A percentile compares a stretch with the other conserved stretches of the same genome.
Conservation (phyloP, 1,140 invertebrate species). For the Cydia fagiglandana region DNA sequence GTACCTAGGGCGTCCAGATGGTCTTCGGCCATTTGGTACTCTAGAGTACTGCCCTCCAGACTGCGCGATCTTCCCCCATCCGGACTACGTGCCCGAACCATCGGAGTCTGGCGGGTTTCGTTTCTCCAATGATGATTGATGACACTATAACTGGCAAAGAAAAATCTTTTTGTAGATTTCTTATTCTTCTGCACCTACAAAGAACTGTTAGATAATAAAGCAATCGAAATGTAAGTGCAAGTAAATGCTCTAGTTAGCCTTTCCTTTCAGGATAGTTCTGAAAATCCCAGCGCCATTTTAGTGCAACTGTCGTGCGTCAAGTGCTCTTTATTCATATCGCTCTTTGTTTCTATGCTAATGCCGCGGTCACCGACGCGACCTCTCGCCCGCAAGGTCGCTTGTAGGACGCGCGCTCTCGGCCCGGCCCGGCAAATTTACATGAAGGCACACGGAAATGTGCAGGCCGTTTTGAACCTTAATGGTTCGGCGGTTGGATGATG, state of each 20-base stretch:
- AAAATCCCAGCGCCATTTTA: slow-evolving; percentile 56
- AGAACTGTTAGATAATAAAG: background rate
- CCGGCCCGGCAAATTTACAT: slow-evolving; percentile 37
- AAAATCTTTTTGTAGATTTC: no score
- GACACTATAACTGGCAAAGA: no score
- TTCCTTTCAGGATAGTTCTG: slow-evolving; percentile 14
- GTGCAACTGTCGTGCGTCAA: slow-evolving; percentile 60
- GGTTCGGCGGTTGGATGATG: background rate
- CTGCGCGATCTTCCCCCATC: no score
- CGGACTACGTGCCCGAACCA: no score
- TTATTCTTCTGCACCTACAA: no score
- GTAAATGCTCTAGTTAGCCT: background rate
- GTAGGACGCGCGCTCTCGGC: slow-evolving; percentile 58
- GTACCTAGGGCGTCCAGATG: no score
- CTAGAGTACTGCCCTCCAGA: no score
- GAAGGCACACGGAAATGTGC: slow-evolving; percentile 39
- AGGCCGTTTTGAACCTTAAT: slow-evolving; percentile 41
- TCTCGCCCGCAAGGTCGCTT: slow-evolving; percentile 66
- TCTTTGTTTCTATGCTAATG: slow-evolving; percentile 75
- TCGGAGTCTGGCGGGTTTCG: no score
- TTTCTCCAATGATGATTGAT: no score
- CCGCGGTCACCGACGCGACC: slow-evolving; percentile 67
- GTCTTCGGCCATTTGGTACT: no score
- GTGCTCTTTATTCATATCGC: slow-evolving; percentile 64
- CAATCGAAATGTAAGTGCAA: background rate